phyloP scores from a whole-genome alignment of 2,888 invertebrate genomes.

The Ypsolopha scabrella region DNA sequence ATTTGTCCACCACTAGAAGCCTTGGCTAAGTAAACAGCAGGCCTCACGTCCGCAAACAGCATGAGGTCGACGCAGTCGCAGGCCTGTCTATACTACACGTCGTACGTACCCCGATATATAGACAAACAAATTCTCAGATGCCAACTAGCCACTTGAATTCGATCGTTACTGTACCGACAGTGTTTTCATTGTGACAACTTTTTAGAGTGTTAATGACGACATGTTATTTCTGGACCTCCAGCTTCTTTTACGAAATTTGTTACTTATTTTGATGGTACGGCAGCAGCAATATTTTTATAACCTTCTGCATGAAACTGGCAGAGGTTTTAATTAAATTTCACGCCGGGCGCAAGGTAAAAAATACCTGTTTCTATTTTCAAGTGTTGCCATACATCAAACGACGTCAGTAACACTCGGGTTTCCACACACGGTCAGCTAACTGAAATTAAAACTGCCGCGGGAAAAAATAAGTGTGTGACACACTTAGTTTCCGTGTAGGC shows the following conservation, averaged over 20 bases:
- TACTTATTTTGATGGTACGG: background rate
- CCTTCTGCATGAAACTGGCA: background rate
- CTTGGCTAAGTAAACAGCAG: constrained; percentile 62
- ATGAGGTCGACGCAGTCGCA: constrained; percentile 58
- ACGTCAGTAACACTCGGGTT: constrained; percentile 21
- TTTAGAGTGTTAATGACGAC: background rate
- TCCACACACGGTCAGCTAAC: constrained; percentile 46
- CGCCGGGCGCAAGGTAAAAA: constrained; percentile 14
- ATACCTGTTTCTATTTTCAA: constrained; percentile 29
- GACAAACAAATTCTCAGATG: constrained; percentile 4
- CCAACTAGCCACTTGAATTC: constrained; percentile 4
- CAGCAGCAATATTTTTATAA: background rate
- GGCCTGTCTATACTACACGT: constrained; percentile 21
- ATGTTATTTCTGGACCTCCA: background rate
- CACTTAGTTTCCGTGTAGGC: constrained; percentile 57
- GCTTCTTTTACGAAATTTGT: background rate
- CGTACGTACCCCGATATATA: constrained; percentile 10
- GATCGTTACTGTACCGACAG: constrained; percentile 4
- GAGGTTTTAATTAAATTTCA: constrained; percentile 12
- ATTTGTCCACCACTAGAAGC: constrained; percentile 67
- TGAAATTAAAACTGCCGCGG: constrained; percentile 62
- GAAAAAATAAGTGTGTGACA: constrained; percentile 56
- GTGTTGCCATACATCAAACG: constrained; percentile 55
- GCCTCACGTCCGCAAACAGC: constrained; percentile 68
- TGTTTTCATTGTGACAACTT: background rate